Evolutionary conservation across 2,888 invertebrate species (phyloP).

Genomic region (Drosophila recens): DNA sequence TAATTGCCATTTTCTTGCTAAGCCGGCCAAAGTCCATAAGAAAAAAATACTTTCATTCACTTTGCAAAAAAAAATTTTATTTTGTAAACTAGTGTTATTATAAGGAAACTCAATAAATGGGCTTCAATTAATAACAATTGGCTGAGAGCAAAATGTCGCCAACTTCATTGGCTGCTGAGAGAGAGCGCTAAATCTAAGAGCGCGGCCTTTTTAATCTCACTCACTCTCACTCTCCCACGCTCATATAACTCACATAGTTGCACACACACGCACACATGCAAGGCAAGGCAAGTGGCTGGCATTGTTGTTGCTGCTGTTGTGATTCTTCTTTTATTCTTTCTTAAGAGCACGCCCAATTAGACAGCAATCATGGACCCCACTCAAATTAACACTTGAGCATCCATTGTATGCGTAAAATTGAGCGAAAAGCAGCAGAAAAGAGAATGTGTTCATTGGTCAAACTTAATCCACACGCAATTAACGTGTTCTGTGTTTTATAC

Average conservation of each 20-base stretch:
- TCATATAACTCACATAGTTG: background rate
- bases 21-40: no score
- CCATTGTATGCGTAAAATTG: slow-evolving; percentile 10
- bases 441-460: background rate
- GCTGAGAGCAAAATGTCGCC: background rate
- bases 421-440: background rate
- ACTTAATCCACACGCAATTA: background rate
- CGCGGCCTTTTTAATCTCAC: background rate
- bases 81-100: no score
- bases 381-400: slow-evolving; percentile 12
- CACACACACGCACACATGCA: background rate
- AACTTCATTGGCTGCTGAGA: background rate
- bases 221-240: background rate
- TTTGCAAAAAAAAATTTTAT: no score
- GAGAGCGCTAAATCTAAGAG: background rate
- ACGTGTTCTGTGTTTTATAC: background rate
- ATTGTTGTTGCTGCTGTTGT: background rate
- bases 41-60: no score
- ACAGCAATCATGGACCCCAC: slow-evolving; percentile 5
- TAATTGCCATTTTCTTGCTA: no score
- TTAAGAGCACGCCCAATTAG: slow-evolving; percentile 9
- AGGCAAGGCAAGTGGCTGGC: background rate
- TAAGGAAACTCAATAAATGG: background rate
- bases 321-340: slow-evolving; percentile 15
- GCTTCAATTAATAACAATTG: background rate